Evolutionary conservation across 2,797 vertebrate genomes (phyloP).

Genomic region (Rhinella marina): DNA sequence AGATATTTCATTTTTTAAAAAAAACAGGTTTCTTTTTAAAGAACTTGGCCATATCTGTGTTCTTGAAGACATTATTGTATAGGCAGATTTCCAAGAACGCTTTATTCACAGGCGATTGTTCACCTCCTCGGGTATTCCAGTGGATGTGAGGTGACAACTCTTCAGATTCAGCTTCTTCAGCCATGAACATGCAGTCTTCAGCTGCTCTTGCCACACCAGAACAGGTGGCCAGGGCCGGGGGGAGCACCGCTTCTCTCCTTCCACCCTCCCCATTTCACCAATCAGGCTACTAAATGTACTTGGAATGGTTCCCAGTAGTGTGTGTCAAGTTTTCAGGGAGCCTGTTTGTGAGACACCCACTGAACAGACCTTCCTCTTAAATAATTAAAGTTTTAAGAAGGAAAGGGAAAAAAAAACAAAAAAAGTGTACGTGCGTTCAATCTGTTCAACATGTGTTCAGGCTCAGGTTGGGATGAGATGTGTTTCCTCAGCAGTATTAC

Average conservation of each 20-base stretch:
- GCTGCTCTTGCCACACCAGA: not conserved
- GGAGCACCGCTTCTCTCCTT: not conserved
- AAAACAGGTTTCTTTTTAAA: not conserved
- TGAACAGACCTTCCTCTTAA: slow-evolving; percentile 43
- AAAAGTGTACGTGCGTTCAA: not conserved
- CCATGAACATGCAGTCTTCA: not conserved
- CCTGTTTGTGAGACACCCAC: slow-evolving; percentile 30
- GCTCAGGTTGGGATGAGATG: not conserved
- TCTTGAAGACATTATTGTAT: not conserved
- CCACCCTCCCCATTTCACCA: not conserved
- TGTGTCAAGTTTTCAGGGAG: slow-evolving; percentile 27
- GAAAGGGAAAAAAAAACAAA: not conserved
- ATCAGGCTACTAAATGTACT: slow-evolving; percentile 28
- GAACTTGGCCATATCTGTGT: not conserved
- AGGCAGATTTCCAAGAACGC: not conserved
- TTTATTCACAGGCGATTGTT: not conserved
- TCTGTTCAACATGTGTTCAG: slow-evolving; percentile 2
- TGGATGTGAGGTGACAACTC: not conserved
- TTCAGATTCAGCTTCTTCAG: not conserved
- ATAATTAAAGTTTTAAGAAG: slow-evolving; percentile 32
- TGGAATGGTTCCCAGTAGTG: slow-evolving; percentile 39
- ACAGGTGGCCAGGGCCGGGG: slow-evolving; percentile 22
- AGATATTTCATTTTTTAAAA: not conserved
- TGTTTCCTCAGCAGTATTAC: not conserved
- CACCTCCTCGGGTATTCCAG: not conserved